phyloP scores from a whole-genome alignment of 2,888 invertebrate species.

The Leptarthrus brevirostris region DNA sequence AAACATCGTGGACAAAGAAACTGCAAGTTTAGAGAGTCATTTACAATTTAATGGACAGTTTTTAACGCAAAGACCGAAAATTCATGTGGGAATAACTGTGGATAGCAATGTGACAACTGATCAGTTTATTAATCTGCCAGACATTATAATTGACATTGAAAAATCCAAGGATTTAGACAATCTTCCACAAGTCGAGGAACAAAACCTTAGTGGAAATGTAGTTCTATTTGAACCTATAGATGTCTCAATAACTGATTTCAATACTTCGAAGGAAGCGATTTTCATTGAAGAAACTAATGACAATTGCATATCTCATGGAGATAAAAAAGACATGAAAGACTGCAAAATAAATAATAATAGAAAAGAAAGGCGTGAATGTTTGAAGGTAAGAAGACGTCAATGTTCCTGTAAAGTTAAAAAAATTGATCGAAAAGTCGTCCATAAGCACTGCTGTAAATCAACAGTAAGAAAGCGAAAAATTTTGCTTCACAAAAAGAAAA shows the following conservation, averaged over 20 bases:
- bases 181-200: slow-evolving; percentile 14
- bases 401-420: slow-evolving; percentile 3
- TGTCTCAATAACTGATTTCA: slow-evolving; percentile 54
- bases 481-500: background rate
- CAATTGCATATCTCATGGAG: background rate
- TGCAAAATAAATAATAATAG: background rate
- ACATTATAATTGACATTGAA: slow-evolving; percentile 66
- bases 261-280: background rate
- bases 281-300: background rate
- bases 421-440: slow-evolving; percentile 1
- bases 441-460: slow-evolving; percentile 9
- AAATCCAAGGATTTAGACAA: slow-evolving; percentile 58
- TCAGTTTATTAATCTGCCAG: slow-evolving; percentile 64
- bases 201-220: slow-evolving; percentile 50
- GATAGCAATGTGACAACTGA: slow-evolving; percentile 59
- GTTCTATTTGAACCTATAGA: slow-evolving; percentile 55
- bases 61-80: slow-evolving; percentile 55
- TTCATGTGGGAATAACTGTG: slow-evolving; percentile 58
- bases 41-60: slow-evolving; percentile 56
- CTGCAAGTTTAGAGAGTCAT: slow-evolving; percentile 54
- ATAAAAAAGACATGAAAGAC: background rate
- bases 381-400: background rate
- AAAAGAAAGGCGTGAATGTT: background rate
- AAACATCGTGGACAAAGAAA: slow-evolving; percentile 2
- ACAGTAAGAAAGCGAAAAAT: background rate